These are phyloP conservation scores for Leptinotarsa haldemani DNA, from an alignment of 2,888 invertebrate species.

Conservation along the genomic window DNA sequence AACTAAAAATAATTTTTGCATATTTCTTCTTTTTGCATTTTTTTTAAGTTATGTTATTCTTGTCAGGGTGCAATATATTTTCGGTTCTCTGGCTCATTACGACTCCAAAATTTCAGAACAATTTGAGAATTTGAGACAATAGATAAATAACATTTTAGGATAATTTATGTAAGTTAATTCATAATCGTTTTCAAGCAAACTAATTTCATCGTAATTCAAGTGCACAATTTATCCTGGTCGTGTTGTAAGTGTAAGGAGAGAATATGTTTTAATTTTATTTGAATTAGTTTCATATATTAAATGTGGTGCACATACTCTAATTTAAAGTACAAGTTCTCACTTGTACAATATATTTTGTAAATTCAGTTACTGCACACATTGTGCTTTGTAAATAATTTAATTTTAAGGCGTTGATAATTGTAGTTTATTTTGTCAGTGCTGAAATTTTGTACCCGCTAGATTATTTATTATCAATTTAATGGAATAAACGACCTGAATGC, in stretches of 20 bases:
- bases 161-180: not conserved
- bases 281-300: conserved; percentile 13
- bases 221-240: not conserved
- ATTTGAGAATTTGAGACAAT: not conserved
- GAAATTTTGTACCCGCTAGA: conserved; percentile 45
- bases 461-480: conserved; percentile 39
- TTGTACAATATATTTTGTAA: conserved; percentile 33
- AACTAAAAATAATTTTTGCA: too few relatives aligned
- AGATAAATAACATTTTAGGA: not conserved
- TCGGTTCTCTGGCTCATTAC: not conserved
- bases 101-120: not conserved
- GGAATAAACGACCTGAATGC: conserved; percentile 27
- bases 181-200: not conserved
- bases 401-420: conserved; percentile 26
- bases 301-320: not conserved
- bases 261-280: not conserved
- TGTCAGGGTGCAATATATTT: not conserved
- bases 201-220: not conserved
- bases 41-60: too few relatives aligned
- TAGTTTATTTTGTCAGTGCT: conserved; percentile 33
- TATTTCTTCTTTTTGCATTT: too few relatives aligned
- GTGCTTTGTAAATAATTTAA: conserved; percentile 57
- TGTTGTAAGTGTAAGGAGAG: not conserved
- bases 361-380: conserved; percentile 53
- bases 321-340: not conserved